Evolutionary conservation across 2,888 invertebrate genomes (phyloP).

Genomic region (Cantharis rustica): DNA sequence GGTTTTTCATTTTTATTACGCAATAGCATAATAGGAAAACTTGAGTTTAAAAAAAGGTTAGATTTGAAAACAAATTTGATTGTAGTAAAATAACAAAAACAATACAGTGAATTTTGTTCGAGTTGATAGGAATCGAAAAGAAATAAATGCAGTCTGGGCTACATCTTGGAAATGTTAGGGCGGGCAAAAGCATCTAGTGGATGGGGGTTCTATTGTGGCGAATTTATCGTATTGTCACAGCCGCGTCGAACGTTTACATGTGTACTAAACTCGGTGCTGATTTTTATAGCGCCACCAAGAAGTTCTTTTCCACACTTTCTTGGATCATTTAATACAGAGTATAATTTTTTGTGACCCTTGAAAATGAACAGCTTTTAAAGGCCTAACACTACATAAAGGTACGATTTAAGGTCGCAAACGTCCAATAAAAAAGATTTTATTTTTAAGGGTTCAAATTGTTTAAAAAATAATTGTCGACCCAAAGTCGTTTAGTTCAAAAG

Average conservation of each 20-base stretch:
- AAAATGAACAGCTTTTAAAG: conserved; percentile 1
- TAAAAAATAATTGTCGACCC: not conserved
- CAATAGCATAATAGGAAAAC: not conserved
- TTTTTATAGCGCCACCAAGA: conserved; percentile 35
- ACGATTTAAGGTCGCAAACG: not conserved
- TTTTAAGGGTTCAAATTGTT: not conserved
- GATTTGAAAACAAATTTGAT: not conserved
- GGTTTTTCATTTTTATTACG: not conserved
- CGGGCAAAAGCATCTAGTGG: conserved; percentile 33
- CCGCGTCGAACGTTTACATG: conserved; percentile 36
- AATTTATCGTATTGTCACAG: conserved; percentile 39
- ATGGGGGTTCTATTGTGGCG: conserved; percentile 37
- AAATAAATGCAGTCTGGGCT: conserved; percentile 21
- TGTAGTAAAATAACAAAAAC: not conserved
- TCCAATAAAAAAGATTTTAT: not conserved
- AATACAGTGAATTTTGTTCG: conserved; percentile 14
- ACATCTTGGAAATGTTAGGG: conserved; percentile 24
- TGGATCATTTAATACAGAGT: conserved; percentile 24
- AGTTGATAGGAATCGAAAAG: conserved; percentile 8
- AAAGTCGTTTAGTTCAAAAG: not conserved
- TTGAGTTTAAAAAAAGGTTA: not conserved
- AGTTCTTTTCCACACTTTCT: conserved; percentile 18
- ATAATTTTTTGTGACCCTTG: conserved; percentile 16
- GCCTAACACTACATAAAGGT: not conserved
- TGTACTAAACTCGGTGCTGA: conserved; percentile 36